phyloP scores from a whole-genome alignment of 2,797 vertebrate species.

The Pelobates cultripes region DNA sequence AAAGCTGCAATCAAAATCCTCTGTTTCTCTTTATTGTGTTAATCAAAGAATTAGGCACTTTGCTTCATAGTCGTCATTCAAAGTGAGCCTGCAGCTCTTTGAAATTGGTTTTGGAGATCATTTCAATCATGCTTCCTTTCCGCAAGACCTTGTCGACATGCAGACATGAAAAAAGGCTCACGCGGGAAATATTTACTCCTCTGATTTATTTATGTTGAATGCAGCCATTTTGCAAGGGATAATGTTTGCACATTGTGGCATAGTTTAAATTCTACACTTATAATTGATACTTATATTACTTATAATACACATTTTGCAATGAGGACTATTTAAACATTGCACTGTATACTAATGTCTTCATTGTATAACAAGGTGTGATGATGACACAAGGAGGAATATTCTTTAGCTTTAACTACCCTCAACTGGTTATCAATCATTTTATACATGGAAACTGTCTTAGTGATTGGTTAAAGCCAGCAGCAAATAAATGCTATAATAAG shows the following conservation, averaged over 20 bases:
- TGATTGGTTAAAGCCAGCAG: not conserved
- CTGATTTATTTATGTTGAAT: slow-evolving; percentile 45
- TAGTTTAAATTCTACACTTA: not conserved
- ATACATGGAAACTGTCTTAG: not conserved
- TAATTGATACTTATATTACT: slow-evolving; percentile 25
- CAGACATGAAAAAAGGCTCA: slow-evolving; percentile 63
- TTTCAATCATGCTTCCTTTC: slow-evolving; percentile 69
- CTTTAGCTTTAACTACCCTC: slow-evolving; percentile 1
- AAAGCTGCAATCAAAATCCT: slow-evolving; percentile 72
- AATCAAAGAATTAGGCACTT: slow-evolving; percentile 75
- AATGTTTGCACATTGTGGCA: slow-evolving; percentile 15
- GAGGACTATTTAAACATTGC: slow-evolving; percentile 4
- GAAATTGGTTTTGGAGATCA: slow-evolving; percentile 74
- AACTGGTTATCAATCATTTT: not conserved
- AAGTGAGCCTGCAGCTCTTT: slow-evolving; percentile 71
- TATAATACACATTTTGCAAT: not conserved
- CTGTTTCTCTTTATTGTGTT: slow-evolving; percentile 71
- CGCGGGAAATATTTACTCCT: slow-evolving; percentile 63
- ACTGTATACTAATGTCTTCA: not conserved
- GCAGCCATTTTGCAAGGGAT: slow-evolving; percentile 8
- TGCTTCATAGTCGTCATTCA: slow-evolving; percentile 75
- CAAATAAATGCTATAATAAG: not conserved
- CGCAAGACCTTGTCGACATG: slow-evolving; percentile 64
- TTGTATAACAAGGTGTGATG: not conserved
- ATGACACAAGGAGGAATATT: not conserved